Percentiles rank a stretch among this genome's conserved stretches.
These are phyloP conservation scores for Brachionus plicatilis DNA, from an alignment of 1,140 invertebrate genomes.

Conservation along the genomic window DNA sequence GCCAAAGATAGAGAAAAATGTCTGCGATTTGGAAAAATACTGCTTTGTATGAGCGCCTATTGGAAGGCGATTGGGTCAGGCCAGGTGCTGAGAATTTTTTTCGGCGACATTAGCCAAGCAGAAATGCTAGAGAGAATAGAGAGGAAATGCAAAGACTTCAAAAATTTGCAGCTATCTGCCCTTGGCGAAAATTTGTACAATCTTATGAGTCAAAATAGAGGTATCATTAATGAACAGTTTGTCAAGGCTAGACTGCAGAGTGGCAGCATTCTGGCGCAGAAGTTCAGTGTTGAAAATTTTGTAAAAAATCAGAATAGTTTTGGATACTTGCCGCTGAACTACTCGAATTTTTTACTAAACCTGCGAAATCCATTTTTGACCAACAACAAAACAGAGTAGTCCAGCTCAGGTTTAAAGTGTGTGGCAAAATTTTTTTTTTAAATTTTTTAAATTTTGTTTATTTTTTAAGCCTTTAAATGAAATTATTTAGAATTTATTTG, in stretches of 20 bases:
- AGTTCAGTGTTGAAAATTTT: neutral
- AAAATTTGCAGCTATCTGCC: neutral
- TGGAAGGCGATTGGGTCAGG: neutral
- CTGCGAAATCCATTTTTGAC: neutral
- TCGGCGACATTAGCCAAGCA: neutral
- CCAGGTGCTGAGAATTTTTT: neutral
- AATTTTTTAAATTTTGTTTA: neutral
- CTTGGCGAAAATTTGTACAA: neutral
- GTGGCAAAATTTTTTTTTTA: neutral
- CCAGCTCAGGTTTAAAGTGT: neutral
- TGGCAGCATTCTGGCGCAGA: neutral
- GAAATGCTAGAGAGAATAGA: neutral
- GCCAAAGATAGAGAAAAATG: neutral
- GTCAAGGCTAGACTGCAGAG: neutral
- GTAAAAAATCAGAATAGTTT: neutral
- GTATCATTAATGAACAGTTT: neutral
- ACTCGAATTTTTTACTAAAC: neutral
- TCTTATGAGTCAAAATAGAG: neutral
- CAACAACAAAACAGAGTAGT: neutral
- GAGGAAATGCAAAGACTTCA: neutral
- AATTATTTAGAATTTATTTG: neutral
- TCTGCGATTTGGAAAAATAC: constrained; percentile 19
- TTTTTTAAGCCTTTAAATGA: neutral
- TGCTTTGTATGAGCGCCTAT: neutral
- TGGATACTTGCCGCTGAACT: neutral